A percentile compares a stretch with the other conserved stretches of the same genome.
Conservation (phyloP, 2,888 invertebrate species). For the Lysandra coridon region DNA sequence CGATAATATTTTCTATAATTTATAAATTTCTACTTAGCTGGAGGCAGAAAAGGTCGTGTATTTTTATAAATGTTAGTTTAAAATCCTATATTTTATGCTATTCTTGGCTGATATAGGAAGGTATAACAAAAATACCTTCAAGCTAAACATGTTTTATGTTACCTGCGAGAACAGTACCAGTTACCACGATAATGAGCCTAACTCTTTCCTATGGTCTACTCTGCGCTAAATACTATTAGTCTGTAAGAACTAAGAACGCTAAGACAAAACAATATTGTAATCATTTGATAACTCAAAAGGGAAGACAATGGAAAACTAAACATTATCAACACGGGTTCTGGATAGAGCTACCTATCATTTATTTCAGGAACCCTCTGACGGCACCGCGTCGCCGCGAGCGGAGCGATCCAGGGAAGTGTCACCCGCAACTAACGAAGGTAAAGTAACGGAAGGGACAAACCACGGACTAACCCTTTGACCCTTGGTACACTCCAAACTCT, state of each 20-base stretch:
- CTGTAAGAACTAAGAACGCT: no score
- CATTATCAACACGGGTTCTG: background rate
- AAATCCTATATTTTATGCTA: background rate
- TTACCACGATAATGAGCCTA: no score
- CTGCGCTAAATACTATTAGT: no score
- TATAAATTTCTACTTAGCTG: constrained; percentile 1
- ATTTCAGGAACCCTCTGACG: constrained; percentile 65
- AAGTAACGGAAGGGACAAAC: background rate
- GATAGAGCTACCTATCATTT: background rate
- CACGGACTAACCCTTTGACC: background rate
- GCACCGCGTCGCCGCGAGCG: constrained; percentile 59
- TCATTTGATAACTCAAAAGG: no score
- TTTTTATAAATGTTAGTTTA: background rate
- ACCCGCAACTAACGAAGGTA: constrained; percentile 67
- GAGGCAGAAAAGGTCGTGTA: background rate
- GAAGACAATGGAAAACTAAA: background rate
- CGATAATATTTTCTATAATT: background rate
- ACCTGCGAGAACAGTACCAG: no score
- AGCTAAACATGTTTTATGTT: no score
- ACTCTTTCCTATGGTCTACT: no score
- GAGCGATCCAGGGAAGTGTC: constrained; percentile 64
- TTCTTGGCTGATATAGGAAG: background rate
- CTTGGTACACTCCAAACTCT: background rate
- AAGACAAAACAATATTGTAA: no score
- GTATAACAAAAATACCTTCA: background rate